Evolutionary conservation across 2,888 invertebrate genomes (phyloP).

Genomic region (Calameuta pallipes): DNA sequence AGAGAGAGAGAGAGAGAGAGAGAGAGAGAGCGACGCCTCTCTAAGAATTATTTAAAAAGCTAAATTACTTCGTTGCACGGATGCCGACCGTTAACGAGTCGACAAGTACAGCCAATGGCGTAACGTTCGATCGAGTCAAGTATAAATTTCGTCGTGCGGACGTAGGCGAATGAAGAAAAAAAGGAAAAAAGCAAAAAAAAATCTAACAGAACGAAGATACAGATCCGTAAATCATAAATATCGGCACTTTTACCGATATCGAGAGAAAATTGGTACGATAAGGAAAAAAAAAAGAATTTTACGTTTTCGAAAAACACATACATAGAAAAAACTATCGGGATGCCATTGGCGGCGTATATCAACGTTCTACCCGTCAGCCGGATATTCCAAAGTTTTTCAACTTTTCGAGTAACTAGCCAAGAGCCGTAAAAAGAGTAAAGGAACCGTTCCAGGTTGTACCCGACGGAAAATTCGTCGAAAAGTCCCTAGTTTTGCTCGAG

Average conservation of each 20-base stretch:
- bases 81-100: constrained; percentile 25
- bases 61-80: constrained; percentile 18
- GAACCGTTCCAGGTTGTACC: neutral
- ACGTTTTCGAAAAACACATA: neutral
- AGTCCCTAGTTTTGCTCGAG: neutral
- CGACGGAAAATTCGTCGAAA: neutral
- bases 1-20: neutral
- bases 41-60: neutral
- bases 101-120: constrained; percentile 14
- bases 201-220: too few relatives aligned
- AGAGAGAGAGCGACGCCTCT: neutral
- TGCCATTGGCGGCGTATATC: neutral
- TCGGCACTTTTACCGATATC: too few relatives aligned
- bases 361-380: neutral
- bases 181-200: neutral
- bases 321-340: neutral
- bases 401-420: neutral
- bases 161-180: too few relatives aligned
- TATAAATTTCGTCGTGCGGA: neutral
- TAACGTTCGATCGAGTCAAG: constrained; percentile 3
- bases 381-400: neutral
- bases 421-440: neutral
- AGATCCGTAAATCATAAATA: too few relatives aligned
- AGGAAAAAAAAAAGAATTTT: neutral
- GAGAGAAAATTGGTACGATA: too few relatives aligned